phyloP scores from a whole-genome alignment of 2,113 vertebrate species.

The Myrmecobius fasciatus region DNA sequence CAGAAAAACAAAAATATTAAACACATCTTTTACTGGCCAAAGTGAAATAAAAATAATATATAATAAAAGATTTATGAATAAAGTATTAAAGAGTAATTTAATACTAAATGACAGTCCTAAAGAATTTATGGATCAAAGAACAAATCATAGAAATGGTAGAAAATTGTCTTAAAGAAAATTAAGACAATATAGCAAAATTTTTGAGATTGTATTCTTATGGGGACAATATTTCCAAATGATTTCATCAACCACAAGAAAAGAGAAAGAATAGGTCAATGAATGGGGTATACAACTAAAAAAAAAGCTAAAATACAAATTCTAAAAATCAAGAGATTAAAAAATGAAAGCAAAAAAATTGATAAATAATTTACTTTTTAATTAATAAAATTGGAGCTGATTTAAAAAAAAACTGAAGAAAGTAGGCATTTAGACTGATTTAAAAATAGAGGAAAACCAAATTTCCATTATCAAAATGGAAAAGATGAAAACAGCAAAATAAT shows the following conservation, averaged over 20 bases:
- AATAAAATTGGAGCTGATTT: not conserved
- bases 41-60: not conserved
- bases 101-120: not conserved
- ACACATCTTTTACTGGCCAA: not conserved
- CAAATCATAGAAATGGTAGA: not conserved
- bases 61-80: not conserved
- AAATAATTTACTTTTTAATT: not conserved
- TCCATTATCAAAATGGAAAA: not conserved
- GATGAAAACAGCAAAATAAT: not conserved
- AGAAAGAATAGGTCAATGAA: not conserved
- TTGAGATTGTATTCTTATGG: not conserved
- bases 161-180: not conserved
- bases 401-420: not conserved
- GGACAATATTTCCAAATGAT: not conserved
- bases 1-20: not conserved
- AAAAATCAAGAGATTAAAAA: not conserved
- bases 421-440: not conserved
- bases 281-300: not conserved
- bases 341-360: not conserved
- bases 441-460: not conserved
- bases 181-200: not conserved
- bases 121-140: not conserved
- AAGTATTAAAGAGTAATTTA: not conserved
- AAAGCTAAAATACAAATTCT: too few species aligned
- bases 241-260: not conserved